A percentile compares a stretch with the other conserved stretches of the same genome.
These are phyloP conservation scores for Pelodytes ibericus DNA, from an alignment of 2,797 vertebrate species.

Conservation along the genomic window DNA sequence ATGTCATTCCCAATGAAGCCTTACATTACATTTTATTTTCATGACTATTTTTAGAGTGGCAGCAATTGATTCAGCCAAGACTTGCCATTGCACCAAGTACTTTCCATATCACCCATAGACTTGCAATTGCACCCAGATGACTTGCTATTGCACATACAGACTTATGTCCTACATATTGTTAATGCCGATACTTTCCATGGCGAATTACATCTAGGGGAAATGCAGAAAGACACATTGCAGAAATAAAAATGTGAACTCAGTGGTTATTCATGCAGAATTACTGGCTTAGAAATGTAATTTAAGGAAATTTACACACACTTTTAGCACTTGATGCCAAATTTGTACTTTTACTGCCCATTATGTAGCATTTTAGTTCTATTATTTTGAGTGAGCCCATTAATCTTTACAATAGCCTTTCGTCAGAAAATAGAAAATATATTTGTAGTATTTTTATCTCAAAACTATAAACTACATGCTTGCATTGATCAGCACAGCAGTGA, in stretches of 20 bases:
- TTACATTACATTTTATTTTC: no score
- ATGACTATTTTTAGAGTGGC: no score
- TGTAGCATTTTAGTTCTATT: slow-evolving; percentile 12
- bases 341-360: slow-evolving; percentile 20
- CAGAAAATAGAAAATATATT: slow-evolving; percentile 45
- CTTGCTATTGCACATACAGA: no score
- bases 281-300: slow-evolving; percentile 27
- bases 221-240: not conserved
- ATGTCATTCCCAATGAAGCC: no score
- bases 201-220: not conserved
- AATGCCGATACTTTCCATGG: not conserved
- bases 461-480: slow-evolving; percentile 22
- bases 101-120: no score
- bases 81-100: no score
- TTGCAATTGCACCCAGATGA: no score
- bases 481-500: slow-evolving; percentile 43
- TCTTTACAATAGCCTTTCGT: slow-evolving; percentile 43
- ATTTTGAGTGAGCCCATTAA: slow-evolving; percentile 38
- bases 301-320: slow-evolving; percentile 19
- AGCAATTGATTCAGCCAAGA: no score
- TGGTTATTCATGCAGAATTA: slow-evolving; percentile 30
- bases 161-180: no score
- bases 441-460: slow-evolving; percentile 44
- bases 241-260: slow-evolving; percentile 17
- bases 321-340: slow-evolving; percentile 26